Base-by-base conservation (phyloP, 2,888 invertebrate genomes). In the Biston stratarius region DNA sequence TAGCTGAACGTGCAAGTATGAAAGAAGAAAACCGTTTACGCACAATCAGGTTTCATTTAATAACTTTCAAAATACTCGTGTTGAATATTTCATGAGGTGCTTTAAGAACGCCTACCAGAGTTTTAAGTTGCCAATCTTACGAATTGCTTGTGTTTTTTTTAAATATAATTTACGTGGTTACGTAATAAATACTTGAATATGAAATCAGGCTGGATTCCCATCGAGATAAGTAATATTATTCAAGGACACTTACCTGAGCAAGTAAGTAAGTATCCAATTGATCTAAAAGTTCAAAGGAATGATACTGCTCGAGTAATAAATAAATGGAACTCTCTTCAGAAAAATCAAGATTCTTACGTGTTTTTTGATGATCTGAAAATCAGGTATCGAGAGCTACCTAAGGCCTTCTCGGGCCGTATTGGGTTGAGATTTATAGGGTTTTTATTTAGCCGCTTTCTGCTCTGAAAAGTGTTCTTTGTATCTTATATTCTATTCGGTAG, bases 261-360 rank as follows among this genome's bases (percentile, higher is more conserved):
- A 36, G 59, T 59, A 38, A 58, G 58, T 58, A 24, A 48, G 51
- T 45, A 61, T 61, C 47, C 57, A 57, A 57, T 66, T 53, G 56
- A 66, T 66, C 40, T 51, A 48, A 49, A 53, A 52, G 44, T 53
- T 66, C 66, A 66, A 61, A 66, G 56, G 42, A 57, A 66, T 48
- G 34, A 52, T 49, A 38, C 33, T 44, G 6, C 38, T 45, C 47
- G 45, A 15, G 66, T 58, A 61, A 64, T 64, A 58, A 64, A 64
- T 64, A 64, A 64, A 64, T 64, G 64, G 58, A 59, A 59, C 3
- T 52, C 49, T 52, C 42, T 42, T 40, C 8, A 38, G 34, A 45
- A 0, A 57, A 59, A 64, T 53, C 52, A 48, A 24, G 45, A 24
- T 33, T 33, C 58, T 63, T 63, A 63, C 48, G 42, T 38, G 44